These are phyloP conservation scores for Erebia epiphron DNA, from an alignment of 2,888 invertebrate genomes.

Conservation along the genomic window DNA sequence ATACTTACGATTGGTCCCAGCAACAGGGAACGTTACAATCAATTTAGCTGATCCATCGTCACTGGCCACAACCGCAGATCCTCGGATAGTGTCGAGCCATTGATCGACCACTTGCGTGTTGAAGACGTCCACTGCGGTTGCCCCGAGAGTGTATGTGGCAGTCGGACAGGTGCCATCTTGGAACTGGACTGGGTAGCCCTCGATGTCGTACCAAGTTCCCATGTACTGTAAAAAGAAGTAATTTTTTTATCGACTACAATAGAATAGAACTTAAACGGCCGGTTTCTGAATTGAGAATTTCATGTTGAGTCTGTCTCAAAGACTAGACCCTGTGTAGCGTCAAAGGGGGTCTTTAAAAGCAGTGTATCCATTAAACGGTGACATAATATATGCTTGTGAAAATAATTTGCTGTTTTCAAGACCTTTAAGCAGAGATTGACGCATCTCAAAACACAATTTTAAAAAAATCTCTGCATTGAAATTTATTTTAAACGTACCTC, in stretches of 20 bases:
- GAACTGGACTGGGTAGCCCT: constrained; percentile 65
- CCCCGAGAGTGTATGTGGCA: constrained; percentile 55
- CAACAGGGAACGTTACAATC: constrained; percentile 57
- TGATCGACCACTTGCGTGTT: constrained; percentile 65
- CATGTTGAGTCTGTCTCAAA: too few species aligned
- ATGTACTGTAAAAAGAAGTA: constrained; percentile 52
- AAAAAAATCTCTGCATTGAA: too few species aligned
- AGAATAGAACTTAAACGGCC: too few species aligned
- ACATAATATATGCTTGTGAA: too few species aligned
- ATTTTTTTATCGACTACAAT: neutral
- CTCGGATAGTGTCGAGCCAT: constrained; percentile 55
- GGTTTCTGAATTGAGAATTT: too few species aligned
- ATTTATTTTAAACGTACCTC: too few species aligned
- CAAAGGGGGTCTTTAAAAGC: too few species aligned
- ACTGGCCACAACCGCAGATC: constrained; percentile 53
- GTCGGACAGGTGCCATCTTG: constrained; percentile 64
- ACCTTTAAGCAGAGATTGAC: too few species aligned
- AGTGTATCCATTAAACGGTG: too few species aligned
- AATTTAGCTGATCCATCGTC: constrained; percentile 60
- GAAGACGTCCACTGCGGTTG: constrained; percentile 52
- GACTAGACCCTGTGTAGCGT: too few species aligned
- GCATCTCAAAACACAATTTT: too few species aligned
- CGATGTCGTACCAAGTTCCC: constrained; percentile 64
- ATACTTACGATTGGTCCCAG: constrained; percentile 54
- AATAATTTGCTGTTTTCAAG: too few species aligned